Evolutionary conservation across 2,797 vertebrate species (phyloP).

Genomic region (Dipus sagitta): DNA sequence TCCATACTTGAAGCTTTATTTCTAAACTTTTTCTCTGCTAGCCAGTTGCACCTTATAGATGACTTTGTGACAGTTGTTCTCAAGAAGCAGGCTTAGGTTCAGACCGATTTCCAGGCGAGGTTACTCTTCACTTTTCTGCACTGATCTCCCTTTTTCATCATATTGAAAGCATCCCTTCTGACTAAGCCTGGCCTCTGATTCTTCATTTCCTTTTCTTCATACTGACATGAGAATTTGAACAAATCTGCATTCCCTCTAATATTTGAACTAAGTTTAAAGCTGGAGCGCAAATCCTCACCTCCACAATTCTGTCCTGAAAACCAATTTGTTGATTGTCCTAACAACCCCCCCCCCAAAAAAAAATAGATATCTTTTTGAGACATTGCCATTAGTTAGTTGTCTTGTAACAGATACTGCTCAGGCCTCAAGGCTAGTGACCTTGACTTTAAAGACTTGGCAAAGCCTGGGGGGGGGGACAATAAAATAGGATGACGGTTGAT

Average conservation of each 20-base stretch:
- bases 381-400: slow-evolving; percentile 15
- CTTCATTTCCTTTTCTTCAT: neutral
- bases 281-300: neutral
- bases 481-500: neutral
- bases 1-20: neutral
- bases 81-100: neutral
- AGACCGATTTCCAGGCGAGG: neutral
- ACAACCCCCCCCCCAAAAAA: neutral
- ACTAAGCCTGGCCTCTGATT: neutral
- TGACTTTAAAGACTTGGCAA: neutral
- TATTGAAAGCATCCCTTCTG: slow-evolving; percentile 10
- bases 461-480: neutral
- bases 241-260: neutral
- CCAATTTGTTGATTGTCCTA: neutral
- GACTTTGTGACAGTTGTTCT: slow-evolving; percentile 33
- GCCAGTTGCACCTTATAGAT: slow-evolving; percentile 3
- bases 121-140: neutral
- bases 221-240: neutral
- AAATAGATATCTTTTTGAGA: neutral
- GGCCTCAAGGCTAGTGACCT: neutral
- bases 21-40: neutral
- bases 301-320: slow-evolving; percentile 38
- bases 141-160: neutral
- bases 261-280: slow-evolving; percentile 20
- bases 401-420: slow-evolving; percentile 12